These are phyloP conservation scores for Antennarius striatus DNA, from an alignment of 2,113 vertebrate species.

Conservation along the genomic window DNA sequence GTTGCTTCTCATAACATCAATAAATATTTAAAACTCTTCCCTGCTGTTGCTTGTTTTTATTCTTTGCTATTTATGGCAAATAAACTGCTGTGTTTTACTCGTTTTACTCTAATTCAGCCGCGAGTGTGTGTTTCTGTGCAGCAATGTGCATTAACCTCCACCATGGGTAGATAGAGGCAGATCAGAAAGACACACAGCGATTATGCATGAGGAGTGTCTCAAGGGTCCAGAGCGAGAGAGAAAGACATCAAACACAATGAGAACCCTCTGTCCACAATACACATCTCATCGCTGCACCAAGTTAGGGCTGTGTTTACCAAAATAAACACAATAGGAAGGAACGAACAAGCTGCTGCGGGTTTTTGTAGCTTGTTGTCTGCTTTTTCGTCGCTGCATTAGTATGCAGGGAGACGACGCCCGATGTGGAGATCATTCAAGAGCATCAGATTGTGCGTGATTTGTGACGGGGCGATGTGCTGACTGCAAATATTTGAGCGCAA, in stretches of 20 bases:
- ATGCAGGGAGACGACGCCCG: constrained; percentile 35
- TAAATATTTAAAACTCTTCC: constrained; percentile 42
- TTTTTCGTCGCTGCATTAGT: constrained; percentile 44
- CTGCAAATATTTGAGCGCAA: constrained; percentile 31
- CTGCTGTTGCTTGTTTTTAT: constrained; percentile 34
- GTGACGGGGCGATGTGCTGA: constrained; percentile 18
- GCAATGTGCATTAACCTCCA: constrained; percentile 57
- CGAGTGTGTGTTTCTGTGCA: constrained; percentile 14
- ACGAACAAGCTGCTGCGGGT: constrained; percentile 8
- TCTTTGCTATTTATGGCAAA: constrained; percentile 18
- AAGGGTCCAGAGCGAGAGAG: constrained; percentile 49
- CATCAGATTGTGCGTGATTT: constrained; percentile 43
- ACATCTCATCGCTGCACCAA: constrained; percentile 44
- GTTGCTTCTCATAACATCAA: constrained; percentile 25
- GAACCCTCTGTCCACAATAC: constrained; percentile 63
- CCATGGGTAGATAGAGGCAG: constrained; percentile 59
- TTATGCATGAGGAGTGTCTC: constrained; percentile 77
- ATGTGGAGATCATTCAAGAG: constrained; percentile 44
- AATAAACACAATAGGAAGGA: constrained; percentile 58
- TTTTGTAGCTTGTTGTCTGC: constrained; percentile 34
- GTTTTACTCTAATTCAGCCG: constrained; percentile 32
- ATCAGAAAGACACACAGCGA: constrained; percentile 70
- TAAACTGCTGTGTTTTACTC: constrained; percentile 31
- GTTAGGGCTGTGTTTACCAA: constrained; percentile 55
- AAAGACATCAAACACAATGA: constrained; percentile 64